Evolutionary conservation across 1,140 invertebrate species (phyloP).

Genomic region (Brachionus manjavacas): DNA sequence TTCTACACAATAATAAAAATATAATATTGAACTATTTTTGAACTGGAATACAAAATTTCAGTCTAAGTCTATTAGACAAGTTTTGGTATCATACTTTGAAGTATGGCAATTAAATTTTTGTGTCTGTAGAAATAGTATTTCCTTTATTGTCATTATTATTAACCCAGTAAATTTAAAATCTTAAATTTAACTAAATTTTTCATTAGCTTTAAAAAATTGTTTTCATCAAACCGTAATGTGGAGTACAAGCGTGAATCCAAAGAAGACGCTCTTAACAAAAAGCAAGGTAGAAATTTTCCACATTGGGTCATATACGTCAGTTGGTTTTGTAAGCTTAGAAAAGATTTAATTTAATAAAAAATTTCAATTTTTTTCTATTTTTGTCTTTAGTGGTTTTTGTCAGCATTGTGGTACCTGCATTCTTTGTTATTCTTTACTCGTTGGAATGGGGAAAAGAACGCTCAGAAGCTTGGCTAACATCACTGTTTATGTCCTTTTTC

Average conservation of each 20-base stretch:
- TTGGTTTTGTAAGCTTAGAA: constrained; percentile 50
- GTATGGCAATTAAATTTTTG: too few species aligned
- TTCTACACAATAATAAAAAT: too few species aligned
- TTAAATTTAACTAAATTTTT: background rate
- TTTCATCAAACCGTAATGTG: constrained; percentile 19
- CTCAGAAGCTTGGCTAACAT: constrained; percentile 55
- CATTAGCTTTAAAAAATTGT: constrained; percentile 28
- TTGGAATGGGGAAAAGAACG: constrained; percentile 57
- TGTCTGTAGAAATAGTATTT: too few species aligned
- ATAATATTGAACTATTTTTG: too few species aligned
- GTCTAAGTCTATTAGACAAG: too few species aligned
- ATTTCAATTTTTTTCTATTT: background rate
- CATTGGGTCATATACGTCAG: constrained; percentile 54
- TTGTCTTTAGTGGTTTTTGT: constrained; percentile 48
- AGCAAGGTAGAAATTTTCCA: constrained; percentile 53
- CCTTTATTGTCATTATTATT: too few species aligned
- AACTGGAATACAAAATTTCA: too few species aligned
- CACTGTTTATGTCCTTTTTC: constrained; percentile 55
- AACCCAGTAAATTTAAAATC: too few species aligned
- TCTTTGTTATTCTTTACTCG: constrained; percentile 57
- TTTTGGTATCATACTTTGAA: too few species aligned
- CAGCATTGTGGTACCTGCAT: constrained; percentile 49
- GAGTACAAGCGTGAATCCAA: constrained; percentile 40
- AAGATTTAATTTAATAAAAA: background rate
- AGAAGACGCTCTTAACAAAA: constrained; percentile 43